Conservation (phyloP, 2,888 invertebrate genomes). For the Eledone cirrhosa region DNA sequence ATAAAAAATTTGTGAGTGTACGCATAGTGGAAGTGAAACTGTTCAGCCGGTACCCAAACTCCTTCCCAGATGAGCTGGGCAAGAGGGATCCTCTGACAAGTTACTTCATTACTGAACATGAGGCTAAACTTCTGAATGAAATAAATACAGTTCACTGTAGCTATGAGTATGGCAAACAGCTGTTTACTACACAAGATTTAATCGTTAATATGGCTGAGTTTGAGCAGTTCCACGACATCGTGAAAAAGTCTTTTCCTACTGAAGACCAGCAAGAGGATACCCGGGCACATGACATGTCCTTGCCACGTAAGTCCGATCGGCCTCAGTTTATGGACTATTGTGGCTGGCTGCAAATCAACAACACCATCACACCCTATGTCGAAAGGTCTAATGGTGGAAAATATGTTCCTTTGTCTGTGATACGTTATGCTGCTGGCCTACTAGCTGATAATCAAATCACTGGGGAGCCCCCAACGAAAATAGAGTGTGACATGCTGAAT, state of each 20-base stretch:
- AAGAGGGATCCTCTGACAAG: constrained; percentile 89
- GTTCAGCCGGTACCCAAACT: constrained; percentile 59
- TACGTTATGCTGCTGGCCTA: constrained; percentile 61
- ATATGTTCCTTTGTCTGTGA: constrained; percentile 80
- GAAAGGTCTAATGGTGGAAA: constrained; percentile 77
- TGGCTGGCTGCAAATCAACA: constrained; percentile 72
- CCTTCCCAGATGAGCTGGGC: constrained; percentile 81
- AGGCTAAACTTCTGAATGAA: constrained; percentile 88
- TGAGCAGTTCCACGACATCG: constrained; percentile 85
- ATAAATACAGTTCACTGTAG: constrained; percentile 93
- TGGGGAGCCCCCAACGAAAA: constrained; percentile 47
- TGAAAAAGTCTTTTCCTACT: constrained; percentile 68
- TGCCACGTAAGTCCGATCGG: constrained; percentile 27
- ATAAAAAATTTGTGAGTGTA: constrained; percentile 90
- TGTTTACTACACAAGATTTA: constrained; percentile 87
- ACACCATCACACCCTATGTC: constrained; percentile 92
- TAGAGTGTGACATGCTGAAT: constrained; percentile 60
- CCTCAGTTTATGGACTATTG: constrained; percentile 36
- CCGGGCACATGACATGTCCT: constrained; percentile 17
- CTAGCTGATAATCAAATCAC: constrained; percentile 48
- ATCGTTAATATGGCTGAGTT: constrained; percentile 89
- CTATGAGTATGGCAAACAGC: constrained; percentile 85
- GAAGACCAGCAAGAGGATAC: constrained; percentile 63
- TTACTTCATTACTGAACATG: constrained; percentile 90
- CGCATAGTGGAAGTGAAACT: constrained; percentile 92